phyloP scores from a whole-genome alignment of 2,797 vertebrate genomes.

The Phyllotis vaccarum region DNA sequence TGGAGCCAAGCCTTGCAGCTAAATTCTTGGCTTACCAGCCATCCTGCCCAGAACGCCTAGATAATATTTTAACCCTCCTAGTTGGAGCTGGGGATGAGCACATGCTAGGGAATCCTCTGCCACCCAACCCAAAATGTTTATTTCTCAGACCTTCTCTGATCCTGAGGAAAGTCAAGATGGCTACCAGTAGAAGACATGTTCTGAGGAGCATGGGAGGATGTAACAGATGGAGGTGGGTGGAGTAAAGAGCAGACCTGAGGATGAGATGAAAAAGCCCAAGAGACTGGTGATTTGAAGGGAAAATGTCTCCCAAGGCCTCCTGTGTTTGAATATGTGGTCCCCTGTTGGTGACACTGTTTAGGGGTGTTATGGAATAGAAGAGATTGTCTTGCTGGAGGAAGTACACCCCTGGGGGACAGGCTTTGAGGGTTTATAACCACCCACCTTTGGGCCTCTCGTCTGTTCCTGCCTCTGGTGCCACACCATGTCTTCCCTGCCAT shows the following conservation, averaged over 20 bases:
- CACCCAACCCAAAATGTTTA: background rate
- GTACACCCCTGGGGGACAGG: background rate
- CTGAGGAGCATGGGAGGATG: background rate
- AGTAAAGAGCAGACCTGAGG: background rate
- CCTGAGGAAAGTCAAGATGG: background rate
- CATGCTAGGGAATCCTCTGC: background rate
- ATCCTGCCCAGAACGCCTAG: background rate
- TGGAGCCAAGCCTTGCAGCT: background rate
- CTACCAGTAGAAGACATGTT: background rate
- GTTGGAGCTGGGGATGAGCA: background rate
- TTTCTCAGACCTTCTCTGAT: background rate
- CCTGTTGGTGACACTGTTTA: background rate
- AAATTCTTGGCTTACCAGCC: background rate
- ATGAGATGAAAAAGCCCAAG: background rate
- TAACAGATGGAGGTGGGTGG: background rate
- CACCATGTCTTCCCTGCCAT: background rate
- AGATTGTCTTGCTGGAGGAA: background rate
- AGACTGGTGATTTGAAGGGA: background rate
- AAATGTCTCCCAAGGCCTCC: too few species aligned
- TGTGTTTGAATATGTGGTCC: background rate
- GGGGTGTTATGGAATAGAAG: background rate
- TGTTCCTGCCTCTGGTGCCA: background rate
- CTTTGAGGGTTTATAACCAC: background rate
- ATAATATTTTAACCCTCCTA: background rate
- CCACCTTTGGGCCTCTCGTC: background rate